Evolutionary conservation across 2,888 invertebrate species (phyloP), one percentile per base, ranked within the genome.

Genomic region (Dioctria linearis): DNA sequence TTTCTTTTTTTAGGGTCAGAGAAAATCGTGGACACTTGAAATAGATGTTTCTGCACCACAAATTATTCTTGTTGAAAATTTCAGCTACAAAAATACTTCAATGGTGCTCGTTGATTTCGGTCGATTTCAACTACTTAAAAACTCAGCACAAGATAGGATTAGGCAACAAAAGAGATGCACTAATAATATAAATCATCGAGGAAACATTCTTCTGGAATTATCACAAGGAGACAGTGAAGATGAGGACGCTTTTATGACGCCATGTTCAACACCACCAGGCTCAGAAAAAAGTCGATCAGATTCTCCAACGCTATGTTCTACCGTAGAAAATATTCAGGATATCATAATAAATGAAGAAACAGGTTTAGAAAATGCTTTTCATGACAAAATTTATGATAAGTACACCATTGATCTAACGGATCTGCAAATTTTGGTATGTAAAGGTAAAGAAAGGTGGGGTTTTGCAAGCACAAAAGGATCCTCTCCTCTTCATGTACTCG

Each of bases 31-130:
- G 97, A 95, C 96, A 83, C 90, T 98, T 82, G 94, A 96, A 86
- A 91, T 98, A 84, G 96, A 98, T 88, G 95, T 98, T 83, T 95
- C 95, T 4, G 98, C 98, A 2, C 98, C 98, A 0, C 96, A 97
- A 88, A 95, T 98, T 83, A 92, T 98, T 84, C 92, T 98, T 83
- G 95, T 96, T 59, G 96, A 97, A 87, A 92, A 93, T 86, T 94
- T 95, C 87, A 91, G 91, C 71, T 93, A 94, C 84, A 92, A 92
- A 79, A 95, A 94, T 86, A 93, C 94, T 0, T 91, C 94, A 8
- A 93, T 96, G 84, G 93, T 97, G 75, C 92, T 97, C 78, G 94
- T 98, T 67, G 98, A 98, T 90, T 95, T 98, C 87, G 98, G 98
- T 11, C 92, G 95, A 83, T 91, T 98, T 83, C 86, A 88, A 82